Percentiles rank a stretch among this genome's conserved stretches.
These are phyloP conservation scores for Epinephelus lanceolatus DNA, from an alignment of 2,113 vertebrate genomes.

Conservation along the genomic window DNA sequence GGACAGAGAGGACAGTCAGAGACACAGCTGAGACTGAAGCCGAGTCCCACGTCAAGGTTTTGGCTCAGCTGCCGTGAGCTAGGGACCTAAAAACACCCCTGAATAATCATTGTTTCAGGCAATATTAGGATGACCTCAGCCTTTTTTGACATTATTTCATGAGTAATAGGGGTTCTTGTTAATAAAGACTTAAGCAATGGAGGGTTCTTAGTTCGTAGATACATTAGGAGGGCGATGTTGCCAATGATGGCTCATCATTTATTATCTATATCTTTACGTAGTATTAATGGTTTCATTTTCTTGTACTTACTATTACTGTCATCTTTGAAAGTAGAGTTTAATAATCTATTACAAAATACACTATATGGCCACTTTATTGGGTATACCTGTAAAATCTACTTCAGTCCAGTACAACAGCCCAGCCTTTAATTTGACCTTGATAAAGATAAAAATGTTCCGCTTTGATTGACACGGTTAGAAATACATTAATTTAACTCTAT, in stretches of 20 bases:
- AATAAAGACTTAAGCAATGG: neutral
- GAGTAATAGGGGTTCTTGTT: neutral
- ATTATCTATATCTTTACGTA: neutral
- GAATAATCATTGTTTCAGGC: conserved; percentile 4
- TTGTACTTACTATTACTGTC: neutral
- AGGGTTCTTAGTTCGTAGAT: neutral
- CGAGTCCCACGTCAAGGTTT: conserved; percentile 29
- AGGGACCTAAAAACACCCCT: conserved; percentile 15
- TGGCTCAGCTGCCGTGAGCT: conserved; percentile 23
- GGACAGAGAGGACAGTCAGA: conserved; percentile 52
- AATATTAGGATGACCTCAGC: conserved; percentile 5
- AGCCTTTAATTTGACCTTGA: neutral
- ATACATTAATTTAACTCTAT: no score
- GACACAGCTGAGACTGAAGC: conserved; percentile 38
- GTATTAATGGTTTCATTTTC: neutral
- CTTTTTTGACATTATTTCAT: neutral
- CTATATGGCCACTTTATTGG: no score
- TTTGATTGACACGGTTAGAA: no score
- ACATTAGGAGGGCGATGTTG: neutral
- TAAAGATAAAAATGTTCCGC: no score
- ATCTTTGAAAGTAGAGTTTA: neutral
- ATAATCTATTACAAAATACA: no score
- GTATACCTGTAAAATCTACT: neutral
- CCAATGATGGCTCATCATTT: neutral
- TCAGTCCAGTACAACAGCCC: neutral